Base-by-base conservation (phyloP, 2,113 vertebrate genomes). In the Pomatorhinus ruficollis region DNA sequence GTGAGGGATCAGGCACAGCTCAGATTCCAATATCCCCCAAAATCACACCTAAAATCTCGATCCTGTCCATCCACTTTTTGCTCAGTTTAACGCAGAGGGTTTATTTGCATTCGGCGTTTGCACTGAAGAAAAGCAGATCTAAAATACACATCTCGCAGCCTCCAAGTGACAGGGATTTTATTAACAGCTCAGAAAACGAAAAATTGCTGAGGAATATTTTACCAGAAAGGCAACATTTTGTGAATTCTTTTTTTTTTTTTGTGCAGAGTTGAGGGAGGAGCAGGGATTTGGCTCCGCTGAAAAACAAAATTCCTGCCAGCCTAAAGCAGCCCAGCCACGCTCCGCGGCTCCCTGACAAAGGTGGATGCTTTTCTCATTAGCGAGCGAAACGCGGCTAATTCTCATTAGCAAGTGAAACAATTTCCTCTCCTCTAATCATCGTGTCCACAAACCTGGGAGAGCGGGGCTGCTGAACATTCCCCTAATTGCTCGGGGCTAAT, bases 401-500 rank as follows among this genome's bases (percentile, higher is more conserved):
- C 49, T 82, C 77, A 70, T 87, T 63, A 87, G 56, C 77, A n/a
- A 70, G 25, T 15, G 15, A 27, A 82, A 57, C 49, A 44, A 76
- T 93, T 90, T 83, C 86, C 78, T 93, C 23, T 8, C 40, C 80
- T 68, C 71, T 93, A 35, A 93, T 95, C 85, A 25, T 6, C 9
- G 1, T 23, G 49, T 56, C 24, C 15, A 49, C 86, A 77, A 92
- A 78, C 11, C 65, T 30, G 66, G 18, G 64, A 93, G 47, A 6
- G 14, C 7, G 28, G 15, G 33, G 66, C 75, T 92, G 85, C 45
- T 63, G 16, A 87, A 64, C 10, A 10, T 17, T 47, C 60, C 40
- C 10, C 1, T 39, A 70, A 94, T 71, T 91, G 84, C 72, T 71
- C 77, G 31, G 53, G 77, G 87, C 77, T 96, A 82, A 96, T 95